These are phyloP conservation scores for Acanthosoma haemorrhoidale DNA, from an alignment of 2,888 invertebrate genomes.

Conservation along the genomic window DNA sequence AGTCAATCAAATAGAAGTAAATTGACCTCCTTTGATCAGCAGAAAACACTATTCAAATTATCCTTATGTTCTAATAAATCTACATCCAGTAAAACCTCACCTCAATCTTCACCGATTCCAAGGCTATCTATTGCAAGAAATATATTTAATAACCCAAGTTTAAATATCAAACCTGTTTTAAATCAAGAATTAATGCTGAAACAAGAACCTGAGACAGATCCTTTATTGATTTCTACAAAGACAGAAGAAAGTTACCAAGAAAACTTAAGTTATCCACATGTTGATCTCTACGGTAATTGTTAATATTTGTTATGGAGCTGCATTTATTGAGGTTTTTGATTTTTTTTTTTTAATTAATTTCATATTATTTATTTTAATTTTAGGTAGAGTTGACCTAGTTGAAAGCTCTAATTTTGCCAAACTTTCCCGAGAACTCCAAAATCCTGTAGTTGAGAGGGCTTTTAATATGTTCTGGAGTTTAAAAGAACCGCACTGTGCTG, in stretches of 20 bases:
- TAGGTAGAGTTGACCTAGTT: slow-evolving; percentile 16
- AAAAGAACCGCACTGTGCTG: slow-evolving; percentile 54
- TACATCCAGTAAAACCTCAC: background rate
- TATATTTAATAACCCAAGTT: slow-evolving; percentile 27
- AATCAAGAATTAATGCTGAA: background rate
- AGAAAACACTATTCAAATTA: background rate
- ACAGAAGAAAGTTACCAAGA: slow-evolving; percentile 9
- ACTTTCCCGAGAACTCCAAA: slow-evolving; percentile 25
- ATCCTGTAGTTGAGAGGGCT: slow-evolving; percentile 30
- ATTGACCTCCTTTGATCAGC: background rate
- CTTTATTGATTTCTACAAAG: background rate
- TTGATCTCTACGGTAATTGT: slow-evolving; percentile 10
- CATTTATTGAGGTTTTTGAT: background rate
- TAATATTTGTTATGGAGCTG: background rate
- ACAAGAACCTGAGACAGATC: background rate
- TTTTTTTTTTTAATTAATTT: background rate
- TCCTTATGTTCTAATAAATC: background rate
- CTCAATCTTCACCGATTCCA: slow-evolving; percentile 6
- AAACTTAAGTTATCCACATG: background rate
- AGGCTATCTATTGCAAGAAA: slow-evolving; percentile 33
- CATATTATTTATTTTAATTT: background rate
- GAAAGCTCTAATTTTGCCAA: slow-evolving; percentile 11
- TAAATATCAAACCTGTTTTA: background rate
- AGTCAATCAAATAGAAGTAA: background rate
- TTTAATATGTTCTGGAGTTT: slow-evolving; percentile 52